A percentile compares a stretch with the other conserved stretches of the same genome.
Conservation (phyloP, 2,797 vertebrate species). For the Tachyglossus aculeatus region DNA sequence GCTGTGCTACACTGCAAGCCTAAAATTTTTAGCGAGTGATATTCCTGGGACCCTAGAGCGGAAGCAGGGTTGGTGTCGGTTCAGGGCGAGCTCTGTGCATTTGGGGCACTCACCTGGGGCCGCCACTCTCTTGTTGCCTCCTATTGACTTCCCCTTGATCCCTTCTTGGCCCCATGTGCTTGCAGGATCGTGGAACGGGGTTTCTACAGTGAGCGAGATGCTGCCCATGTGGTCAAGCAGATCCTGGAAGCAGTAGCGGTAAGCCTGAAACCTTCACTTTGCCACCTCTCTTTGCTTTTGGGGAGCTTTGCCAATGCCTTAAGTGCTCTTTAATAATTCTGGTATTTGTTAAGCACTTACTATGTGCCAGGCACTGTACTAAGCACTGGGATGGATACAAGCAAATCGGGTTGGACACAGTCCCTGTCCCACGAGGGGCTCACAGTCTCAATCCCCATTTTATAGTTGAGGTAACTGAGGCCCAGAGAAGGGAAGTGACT, state of each 20-base stretch:
- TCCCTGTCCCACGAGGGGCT: too few species aligned
- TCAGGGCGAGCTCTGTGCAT: background rate
- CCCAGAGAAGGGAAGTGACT: too few species aligned
- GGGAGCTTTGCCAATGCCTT: background rate
- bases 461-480: too few species aligned
- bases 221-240: constrained; percentile 88
- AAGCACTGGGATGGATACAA: too few species aligned
- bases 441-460: too few species aligned
- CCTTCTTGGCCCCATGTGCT: background rate
- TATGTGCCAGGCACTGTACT: too few species aligned
- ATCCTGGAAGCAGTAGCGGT: constrained; percentile 89
- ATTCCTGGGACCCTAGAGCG: too few species aligned
- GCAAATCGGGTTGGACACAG: too few species aligned
- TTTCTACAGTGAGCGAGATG: constrained; percentile 89
- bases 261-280: constrained; percentile 23
- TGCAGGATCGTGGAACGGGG: constrained; percentile 88
- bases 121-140: background rate
- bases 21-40: too few species aligned
- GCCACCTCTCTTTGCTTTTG: background rate
- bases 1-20: too few species aligned
- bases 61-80: background rate
- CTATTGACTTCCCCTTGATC: background rate
- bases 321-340: too few species aligned
- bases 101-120: background rate
- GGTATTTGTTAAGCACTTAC: too few species aligned